Conservation (phyloP, 2,888 invertebrate genomes). For the Anorthoa munda region DNA sequence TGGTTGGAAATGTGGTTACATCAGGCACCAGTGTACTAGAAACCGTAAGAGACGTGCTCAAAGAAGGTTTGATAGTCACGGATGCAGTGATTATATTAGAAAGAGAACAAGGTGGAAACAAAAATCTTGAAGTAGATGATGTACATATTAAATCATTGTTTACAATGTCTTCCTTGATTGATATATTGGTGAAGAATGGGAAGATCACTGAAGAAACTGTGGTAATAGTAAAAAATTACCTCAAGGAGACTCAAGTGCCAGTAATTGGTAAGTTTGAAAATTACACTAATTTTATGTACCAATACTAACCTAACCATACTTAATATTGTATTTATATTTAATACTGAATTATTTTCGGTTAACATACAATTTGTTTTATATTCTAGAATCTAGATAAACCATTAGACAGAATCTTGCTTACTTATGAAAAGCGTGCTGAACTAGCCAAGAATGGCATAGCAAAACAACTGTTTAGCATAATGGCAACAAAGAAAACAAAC, state of each 20-base stretch:
- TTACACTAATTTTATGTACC: background rate
- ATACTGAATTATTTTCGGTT: background rate
- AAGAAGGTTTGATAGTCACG: slow-evolving; percentile 92
- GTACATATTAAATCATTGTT: slow-evolving; percentile 94
- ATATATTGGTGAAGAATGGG: slow-evolving; percentile 91
- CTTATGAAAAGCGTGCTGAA: slow-evolving; percentile 92
- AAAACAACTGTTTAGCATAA: slow-evolving; percentile 93
- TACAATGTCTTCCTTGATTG: slow-evolving; percentile 92
- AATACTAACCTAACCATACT: no score
- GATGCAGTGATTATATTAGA: slow-evolving; percentile 96
- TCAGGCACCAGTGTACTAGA: slow-evolving; percentile 98
- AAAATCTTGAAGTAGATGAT: slow-evolving; percentile 93
- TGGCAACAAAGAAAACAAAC: slow-evolving; percentile 96
- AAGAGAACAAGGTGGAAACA: slow-evolving; percentile 97
- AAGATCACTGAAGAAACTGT: slow-evolving; percentile 91
- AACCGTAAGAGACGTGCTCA: slow-evolving; percentile 94
- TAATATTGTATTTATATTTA: no score
- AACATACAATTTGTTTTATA: background rate
- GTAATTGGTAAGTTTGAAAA: slow-evolving; percentile 78
- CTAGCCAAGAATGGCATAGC: slow-evolving; percentile 92
- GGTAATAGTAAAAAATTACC: slow-evolving; percentile 91
- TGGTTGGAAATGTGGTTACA: slow-evolving; percentile 98
- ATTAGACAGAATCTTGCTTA: slow-evolving; percentile 89
- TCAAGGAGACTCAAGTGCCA: slow-evolving; percentile 91
- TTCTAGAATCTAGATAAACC: slow-evolving; percentile 76